phyloP scores from a whole-genome alignment of 2,797 vertebrate genomes.

The Ptychadena robeensis region DNA sequence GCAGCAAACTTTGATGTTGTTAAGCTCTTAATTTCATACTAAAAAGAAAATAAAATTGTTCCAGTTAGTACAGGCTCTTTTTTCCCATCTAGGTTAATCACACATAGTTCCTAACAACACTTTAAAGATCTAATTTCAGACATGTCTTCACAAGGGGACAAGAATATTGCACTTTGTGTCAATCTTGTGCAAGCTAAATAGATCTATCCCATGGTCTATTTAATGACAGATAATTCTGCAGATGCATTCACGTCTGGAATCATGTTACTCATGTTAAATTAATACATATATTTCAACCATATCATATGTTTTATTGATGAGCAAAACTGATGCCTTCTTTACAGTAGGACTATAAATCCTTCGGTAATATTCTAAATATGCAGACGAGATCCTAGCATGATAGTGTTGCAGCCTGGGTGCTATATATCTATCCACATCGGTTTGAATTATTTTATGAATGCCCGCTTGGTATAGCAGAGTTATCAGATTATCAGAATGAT shows the following conservation, averaged over 20 bases:
- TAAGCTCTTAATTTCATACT: conserved; percentile 40
- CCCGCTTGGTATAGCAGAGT: too few relatives aligned
- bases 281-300: background rate
- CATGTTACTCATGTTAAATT: background rate
- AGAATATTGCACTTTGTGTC: background rate
- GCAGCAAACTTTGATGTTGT: conserved; percentile 35
- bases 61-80: conserved; percentile 23
- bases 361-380: too few relatives aligned
- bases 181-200: background rate
- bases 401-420: too few relatives aligned
- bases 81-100: conserved; percentile 8
- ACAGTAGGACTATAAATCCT: too few relatives aligned
- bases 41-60: conserved; percentile 3
- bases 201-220: background rate
- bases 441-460: too few relatives aligned
- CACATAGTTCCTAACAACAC: background rate
- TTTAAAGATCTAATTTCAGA: conserved; percentile 14
- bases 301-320: background rate
- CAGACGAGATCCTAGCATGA: too few relatives aligned
- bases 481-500: too few relatives aligned
- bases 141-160: conserved; percentile 7
- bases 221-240: background rate
- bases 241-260: background rate
- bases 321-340: background rate
- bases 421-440: too few relatives aligned